phyloP scores from a whole-genome alignment of 2,113 vertebrate species.

The Smithornis capensis region DNA sequence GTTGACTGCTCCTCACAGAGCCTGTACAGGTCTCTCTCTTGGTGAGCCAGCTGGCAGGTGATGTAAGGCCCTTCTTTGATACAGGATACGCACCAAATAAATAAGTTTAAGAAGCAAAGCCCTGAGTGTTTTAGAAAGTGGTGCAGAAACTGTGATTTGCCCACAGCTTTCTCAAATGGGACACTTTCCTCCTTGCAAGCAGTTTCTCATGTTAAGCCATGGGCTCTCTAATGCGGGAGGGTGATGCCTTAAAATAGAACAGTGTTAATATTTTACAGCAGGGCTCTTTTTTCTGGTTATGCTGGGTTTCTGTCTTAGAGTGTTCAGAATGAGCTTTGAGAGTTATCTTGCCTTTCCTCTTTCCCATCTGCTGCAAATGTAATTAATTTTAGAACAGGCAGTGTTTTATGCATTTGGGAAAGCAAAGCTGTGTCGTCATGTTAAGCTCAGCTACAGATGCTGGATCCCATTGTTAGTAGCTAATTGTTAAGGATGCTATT shows the following conservation, averaged over 20 bases:
- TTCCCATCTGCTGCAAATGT: neutral
- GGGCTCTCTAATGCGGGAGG: neutral
- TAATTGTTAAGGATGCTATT: slow-evolving; percentile 8
- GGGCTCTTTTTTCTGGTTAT: neutral
- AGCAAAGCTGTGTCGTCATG: neutral
- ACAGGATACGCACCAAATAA: neutral
- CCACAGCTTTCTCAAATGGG: neutral
- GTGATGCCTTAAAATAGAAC: neutral
- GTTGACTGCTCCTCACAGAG: fast-evolving
- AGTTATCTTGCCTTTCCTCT: neutral
- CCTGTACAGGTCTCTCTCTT: fast-evolving
- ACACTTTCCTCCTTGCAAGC: neutral
- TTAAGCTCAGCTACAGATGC: slow-evolving; percentile 4
- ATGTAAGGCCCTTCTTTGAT: neutral
- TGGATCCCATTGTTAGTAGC: neutral
- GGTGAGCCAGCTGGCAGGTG: neutral
- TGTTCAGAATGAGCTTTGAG: neutral
- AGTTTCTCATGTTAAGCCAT: neutral
- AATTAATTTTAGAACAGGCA: slow-evolving; percentile 4
- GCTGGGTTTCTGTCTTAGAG: neutral
- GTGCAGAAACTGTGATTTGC: neutral
- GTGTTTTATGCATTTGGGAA: neutral
- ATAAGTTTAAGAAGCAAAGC: neutral
- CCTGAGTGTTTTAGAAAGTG: neutral
- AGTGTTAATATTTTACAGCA: neutral